A percentile compares a stretch with the other conserved stretches of the same genome.
Conservation (phyloP, 2,113 vertebrate genomes). For the Euleptes europaea region DNA sequence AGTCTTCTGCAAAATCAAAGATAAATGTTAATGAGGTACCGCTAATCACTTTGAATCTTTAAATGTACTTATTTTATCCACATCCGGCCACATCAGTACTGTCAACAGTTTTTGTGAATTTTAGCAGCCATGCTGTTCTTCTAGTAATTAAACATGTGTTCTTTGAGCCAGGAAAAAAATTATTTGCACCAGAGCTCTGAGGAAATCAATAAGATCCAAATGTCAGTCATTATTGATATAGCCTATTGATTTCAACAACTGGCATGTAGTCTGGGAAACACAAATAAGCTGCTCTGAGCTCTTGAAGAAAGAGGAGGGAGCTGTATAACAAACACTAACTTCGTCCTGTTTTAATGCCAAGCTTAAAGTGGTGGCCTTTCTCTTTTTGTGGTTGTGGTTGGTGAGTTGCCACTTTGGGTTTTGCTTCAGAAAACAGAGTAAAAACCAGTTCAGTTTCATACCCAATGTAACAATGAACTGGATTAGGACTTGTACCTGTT, state of each 20-base stretch:
- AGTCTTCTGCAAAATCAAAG: slow-evolving; percentile 98
- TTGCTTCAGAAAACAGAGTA: too few relatives aligned
- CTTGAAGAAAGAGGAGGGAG: neutral
- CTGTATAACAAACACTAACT: neutral
- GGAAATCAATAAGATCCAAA: neutral
- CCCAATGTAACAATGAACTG: too few relatives aligned
- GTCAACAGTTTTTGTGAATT: neutral
- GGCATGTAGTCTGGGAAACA: neutral
- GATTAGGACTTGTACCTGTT: too few relatives aligned
- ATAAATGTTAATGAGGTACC: slow-evolving; percentile 98
- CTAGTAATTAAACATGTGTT: neutral
- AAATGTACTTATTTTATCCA: neutral
- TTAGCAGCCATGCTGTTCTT: neutral
- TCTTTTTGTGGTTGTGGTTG: neutral
- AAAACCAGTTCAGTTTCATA: too few relatives aligned
- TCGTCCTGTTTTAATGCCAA: neutral
- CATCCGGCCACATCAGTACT: neutral
- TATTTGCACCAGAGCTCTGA: neutral
- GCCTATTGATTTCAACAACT: too few relatives aligned
- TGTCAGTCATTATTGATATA: too few relatives aligned
- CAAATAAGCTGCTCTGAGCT: neutral
- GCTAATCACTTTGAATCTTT: neutral
- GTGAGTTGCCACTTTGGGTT: too few relatives aligned
- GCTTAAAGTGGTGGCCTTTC: neutral
- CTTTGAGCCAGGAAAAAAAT: neutral